These are phyloP conservation scores for Larimichthys polyactis DNA, from an alignment of 2,113 vertebrate species.

Conservation along the genomic window DNA sequence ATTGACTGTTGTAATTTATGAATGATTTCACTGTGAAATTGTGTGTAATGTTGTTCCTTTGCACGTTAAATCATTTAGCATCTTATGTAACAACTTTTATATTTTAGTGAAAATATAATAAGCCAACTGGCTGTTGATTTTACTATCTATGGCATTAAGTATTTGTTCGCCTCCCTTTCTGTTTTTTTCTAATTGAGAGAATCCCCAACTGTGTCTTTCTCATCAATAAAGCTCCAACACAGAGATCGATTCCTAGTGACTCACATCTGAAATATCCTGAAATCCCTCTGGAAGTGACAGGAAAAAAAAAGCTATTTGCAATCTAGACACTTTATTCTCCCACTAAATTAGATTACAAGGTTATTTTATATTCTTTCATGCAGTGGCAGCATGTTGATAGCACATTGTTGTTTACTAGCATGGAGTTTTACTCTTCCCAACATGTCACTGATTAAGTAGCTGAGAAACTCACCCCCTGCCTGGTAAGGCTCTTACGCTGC, in stretches of 20 bases:
- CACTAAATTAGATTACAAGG: conserved; percentile 45
- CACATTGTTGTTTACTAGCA: conserved; percentile 46
- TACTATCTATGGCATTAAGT: too few species aligned
- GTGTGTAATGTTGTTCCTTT: not conserved
- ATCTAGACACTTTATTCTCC: conserved; percentile 6
- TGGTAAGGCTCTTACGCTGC: conserved; percentile 67
- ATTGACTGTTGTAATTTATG: not conserved
- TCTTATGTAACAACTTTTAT: not conserved
- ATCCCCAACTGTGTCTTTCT: not conserved
- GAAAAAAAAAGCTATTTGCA: conserved; percentile 5
- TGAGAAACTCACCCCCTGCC: conserved; percentile 66
- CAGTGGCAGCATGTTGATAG: conserved; percentile 36
- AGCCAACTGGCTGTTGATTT: too few species aligned
- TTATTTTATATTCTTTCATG: conserved; percentile 30
- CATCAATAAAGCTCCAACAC: conserved; percentile 16
- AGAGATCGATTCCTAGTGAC: conserved; percentile 26
- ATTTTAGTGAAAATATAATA: too few species aligned
- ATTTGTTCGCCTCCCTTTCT: not conserved
- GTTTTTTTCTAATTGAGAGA: conserved; percentile 25
- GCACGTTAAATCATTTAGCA: not conserved
- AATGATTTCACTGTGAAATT: conserved; percentile 2
- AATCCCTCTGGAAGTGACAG: conserved; percentile 20
- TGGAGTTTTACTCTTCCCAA: conserved; percentile 50
- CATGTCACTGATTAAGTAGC: conserved; percentile 65
- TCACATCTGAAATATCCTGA: not conserved